These are phyloP conservation scores for Molossus molossus DNA, from an alignment of 2,797 vertebrate species.

Conservation along the genomic window DNA sequence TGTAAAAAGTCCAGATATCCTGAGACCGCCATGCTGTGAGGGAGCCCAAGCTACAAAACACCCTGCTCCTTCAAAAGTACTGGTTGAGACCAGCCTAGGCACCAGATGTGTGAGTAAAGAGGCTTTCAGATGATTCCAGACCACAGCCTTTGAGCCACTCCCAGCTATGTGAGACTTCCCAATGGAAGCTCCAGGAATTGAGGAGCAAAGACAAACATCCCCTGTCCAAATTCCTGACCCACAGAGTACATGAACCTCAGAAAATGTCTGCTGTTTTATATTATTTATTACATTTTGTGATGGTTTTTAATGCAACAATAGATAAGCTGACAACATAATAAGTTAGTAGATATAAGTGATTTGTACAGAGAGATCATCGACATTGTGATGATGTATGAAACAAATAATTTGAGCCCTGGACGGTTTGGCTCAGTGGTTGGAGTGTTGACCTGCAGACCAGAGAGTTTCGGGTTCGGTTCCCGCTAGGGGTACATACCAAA, in stretches of 20 bases:
- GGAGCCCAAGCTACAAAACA: background rate
- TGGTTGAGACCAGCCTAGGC: background rate
- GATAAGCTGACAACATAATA: background rate
- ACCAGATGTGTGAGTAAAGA: background rate
- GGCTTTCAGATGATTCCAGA: background rate
- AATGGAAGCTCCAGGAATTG: background rate
- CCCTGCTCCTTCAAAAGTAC: background rate
- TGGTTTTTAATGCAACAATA: background rate
- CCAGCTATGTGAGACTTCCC: background rate
- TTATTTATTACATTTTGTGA: background rate
- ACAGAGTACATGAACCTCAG: background rate
- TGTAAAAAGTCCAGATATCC: background rate
- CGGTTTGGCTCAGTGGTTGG: too few relatives aligned
- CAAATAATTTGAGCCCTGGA: too few relatives aligned
- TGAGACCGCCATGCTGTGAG: background rate
- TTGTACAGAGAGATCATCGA: background rate
- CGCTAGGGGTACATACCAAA: too few relatives aligned
- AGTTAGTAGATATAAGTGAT: background rate
- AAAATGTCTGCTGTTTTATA: background rate
- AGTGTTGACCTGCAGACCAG: too few relatives aligned
- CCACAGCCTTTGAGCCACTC: background rate
- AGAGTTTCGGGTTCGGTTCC: too few relatives aligned
- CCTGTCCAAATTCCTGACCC: background rate
- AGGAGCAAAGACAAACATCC: background rate
- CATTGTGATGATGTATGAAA: background rate